phyloP scores from a whole-genome alignment of 2,113 vertebrate genomes.

The Dissostichus mawsoni region DNA sequence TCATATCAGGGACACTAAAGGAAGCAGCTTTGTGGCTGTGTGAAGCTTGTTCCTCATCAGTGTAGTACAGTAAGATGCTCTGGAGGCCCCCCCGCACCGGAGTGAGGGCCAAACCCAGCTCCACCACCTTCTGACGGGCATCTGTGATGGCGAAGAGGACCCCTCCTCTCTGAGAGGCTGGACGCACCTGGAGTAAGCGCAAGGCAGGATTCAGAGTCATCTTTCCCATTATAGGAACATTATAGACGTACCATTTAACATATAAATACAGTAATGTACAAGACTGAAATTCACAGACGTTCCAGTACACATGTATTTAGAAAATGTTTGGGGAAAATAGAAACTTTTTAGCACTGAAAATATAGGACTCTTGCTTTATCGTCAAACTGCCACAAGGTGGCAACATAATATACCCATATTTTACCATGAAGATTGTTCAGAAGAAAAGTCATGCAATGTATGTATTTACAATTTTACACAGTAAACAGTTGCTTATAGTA shows the following conservation, averaged over 20 bases:
- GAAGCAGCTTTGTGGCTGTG: conserved; percentile 89
- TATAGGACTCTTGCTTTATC: background rate
- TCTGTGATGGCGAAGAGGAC: conserved; percentile 94
- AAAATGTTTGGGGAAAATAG: background rate
- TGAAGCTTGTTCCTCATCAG: conserved; percentile 79
- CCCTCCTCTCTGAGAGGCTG: conserved; percentile 85
- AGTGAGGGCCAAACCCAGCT: conserved; percentile 91
- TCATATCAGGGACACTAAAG: conserved; percentile 92
- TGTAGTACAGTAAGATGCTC: conserved; percentile 92
- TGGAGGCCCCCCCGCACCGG: conserved; percentile 87
- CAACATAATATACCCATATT: background rate
- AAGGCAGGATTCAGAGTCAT: background rate
- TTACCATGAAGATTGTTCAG: background rate
- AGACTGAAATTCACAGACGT: background rate
- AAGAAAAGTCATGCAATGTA: background rate
- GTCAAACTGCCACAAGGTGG: conserved; percentile 18
- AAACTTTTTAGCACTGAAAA: background rate
- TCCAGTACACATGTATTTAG: background rate
- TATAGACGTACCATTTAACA: background rate
- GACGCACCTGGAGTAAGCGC: conserved; percentile 68
- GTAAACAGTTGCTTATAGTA: background rate
- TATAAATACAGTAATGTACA: background rate
- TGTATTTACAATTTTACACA: background rate
- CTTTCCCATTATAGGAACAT: background rate
- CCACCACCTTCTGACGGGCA: conserved; percentile 90